These are phyloP conservation scores for Calameuta idolon DNA, from an alignment of 2,888 invertebrate species.

Conservation along the genomic window DNA sequence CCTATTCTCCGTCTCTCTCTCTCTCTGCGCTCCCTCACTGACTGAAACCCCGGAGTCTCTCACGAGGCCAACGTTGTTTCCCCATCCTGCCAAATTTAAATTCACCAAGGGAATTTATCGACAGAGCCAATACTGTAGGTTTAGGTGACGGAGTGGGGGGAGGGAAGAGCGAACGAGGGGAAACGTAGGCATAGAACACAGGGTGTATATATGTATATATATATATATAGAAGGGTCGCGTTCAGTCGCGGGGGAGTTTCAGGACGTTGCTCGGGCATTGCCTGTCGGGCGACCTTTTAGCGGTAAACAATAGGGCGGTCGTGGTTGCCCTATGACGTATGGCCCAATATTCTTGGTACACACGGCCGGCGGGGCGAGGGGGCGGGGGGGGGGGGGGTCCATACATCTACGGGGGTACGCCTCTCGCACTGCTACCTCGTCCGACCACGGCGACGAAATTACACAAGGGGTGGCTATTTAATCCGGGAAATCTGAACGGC, in stretches of 20 bases:
- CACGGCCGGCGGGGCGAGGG: background rate
- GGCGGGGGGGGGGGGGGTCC: no score
- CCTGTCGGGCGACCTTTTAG: background rate
- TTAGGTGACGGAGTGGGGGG: no score
- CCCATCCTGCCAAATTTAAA: background rate
- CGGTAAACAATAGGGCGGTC: constrained; percentile 3
- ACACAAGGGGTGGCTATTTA: constrained; percentile 1
- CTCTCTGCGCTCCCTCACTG: no score
- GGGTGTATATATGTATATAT: no score
- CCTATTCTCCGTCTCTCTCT: background rate
- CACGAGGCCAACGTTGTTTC: no score
- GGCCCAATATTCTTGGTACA: constrained; percentile 49
- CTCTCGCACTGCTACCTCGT: no score
- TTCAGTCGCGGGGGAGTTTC: no score
- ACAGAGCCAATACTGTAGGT: no score
- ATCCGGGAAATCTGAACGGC: background rate
- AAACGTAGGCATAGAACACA: no score
- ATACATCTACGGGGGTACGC: background rate
- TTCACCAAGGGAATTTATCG: constrained; percentile 4
- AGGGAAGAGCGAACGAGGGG: no score
- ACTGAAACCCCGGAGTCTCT: background rate
- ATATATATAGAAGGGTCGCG: no score
- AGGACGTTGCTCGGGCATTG: no score
- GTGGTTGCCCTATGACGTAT: constrained; percentile 37
- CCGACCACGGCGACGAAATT: background rate